A percentile compares a stretch with the other conserved stretches of the same genome.
These are phyloP conservation scores for Ranitomeya variabilis DNA, from an alignment of 2,113 vertebrate species.

Conservation along the genomic window DNA sequence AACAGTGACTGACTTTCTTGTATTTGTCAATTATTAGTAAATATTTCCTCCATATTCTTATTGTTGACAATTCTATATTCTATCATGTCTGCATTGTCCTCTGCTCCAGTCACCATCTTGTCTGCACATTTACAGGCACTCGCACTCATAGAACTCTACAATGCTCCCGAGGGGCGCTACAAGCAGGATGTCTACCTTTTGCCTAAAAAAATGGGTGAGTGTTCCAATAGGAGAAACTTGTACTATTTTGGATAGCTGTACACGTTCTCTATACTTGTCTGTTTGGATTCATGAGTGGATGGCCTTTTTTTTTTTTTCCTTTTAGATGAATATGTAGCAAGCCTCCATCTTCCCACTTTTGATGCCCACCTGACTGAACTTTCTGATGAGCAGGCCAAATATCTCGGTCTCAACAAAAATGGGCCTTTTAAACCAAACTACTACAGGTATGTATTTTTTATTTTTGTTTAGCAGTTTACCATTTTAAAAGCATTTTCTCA, in stretches of 20 bases:
- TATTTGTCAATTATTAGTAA: too few relatives aligned
- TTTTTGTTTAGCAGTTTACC: not conserved
- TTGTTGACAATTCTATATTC: not conserved
- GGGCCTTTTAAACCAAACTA: constrained; percentile 99
- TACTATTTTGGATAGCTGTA: not conserved
- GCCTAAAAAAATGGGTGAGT: constrained; percentile 96
- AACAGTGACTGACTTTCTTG: too few relatives aligned
- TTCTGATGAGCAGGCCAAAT: constrained; percentile 95
- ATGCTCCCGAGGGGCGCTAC: constrained; percentile 93
- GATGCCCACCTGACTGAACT: constrained; percentile 98
- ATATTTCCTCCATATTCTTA: too few relatives aligned
- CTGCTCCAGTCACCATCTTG: not conserved
- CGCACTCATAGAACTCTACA: constrained; percentile 94
- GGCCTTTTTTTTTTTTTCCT: fast-evolving
- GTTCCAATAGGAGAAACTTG: too few relatives aligned
- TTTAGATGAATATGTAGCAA: constrained; percentile 97
- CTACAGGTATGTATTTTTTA: constrained; percentile 80
- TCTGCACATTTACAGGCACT: constrained; percentile 77
- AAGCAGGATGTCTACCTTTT: constrained; percentile 95
- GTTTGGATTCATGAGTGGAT: not conserved
- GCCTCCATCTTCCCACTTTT: constrained; percentile 94
- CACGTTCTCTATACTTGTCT: not conserved
- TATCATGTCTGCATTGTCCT: not conserved
- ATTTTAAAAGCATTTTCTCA: too few relatives aligned
- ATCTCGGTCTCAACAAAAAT: constrained; percentile 97